Evolutionary conservation across 2,797 vertebrate genomes (phyloP), one percentile per base, ranked within the genome.

Genomic region (Tapera naevia): DNA sequence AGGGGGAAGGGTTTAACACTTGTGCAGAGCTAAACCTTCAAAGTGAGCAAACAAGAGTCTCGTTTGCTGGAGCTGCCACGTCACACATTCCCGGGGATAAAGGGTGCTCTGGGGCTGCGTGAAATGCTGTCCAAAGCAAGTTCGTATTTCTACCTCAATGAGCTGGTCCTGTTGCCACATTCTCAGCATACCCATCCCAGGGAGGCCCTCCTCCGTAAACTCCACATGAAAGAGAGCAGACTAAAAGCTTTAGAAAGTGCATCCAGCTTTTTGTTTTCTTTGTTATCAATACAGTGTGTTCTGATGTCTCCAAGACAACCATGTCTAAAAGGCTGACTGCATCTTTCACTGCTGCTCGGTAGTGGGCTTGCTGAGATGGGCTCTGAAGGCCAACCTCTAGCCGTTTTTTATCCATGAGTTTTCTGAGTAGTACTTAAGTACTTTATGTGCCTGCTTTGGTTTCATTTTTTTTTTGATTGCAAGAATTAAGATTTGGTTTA

Each of bases 301-400:
- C 95, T 96, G 86, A 94, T 97, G 96, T 97, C 97, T 97, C 97
- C 97, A 96, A 94, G 97, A 97, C 97, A 97, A 97, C 97, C 95
- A 66, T 66, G 95, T 85, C 93, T 96, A 76, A 95, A 96, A 93
- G 88, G 74, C 94, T 94, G 95, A 94, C 95, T 96, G 95, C 95
- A 87, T 96, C 96, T 94, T 93, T 97, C 89, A 91, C 71, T 95
- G 80, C 65, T 88, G 93, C 80, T 94, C 81, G 86, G 5, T 85
- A 75, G 88, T 0, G 11, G 75, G 89, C 83, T 94, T 75, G 72
- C 88, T 0, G 66, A 87, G 91, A 88, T 76, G 9, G 73, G 71
- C 80, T 84, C 39, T 53, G 84, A 76, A 72, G 92, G 78, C 92
- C 86, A 86, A 14, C 43, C 58, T 80, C 51, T 9, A 73, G 71